Conservation (phyloP, 2,888 invertebrate genomes). For the Plebejus anna region DNA sequence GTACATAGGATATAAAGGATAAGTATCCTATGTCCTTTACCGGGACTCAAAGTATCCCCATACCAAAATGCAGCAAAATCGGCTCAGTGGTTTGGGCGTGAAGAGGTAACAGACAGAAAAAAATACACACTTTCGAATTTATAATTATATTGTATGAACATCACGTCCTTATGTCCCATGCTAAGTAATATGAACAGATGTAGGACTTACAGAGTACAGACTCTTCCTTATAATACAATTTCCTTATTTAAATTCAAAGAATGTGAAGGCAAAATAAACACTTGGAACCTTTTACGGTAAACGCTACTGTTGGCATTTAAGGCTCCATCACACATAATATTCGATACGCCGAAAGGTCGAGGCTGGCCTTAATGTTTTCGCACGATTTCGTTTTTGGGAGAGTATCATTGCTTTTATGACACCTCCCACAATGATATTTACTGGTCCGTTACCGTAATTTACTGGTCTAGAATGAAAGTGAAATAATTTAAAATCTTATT, state of each 20-base stretch:
- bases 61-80: too few species aligned
- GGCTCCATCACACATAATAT: background rate
- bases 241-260: slow-evolving; percentile 5
- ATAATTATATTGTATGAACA: background rate
- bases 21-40: too few species aligned
- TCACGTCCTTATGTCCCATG: background rate
- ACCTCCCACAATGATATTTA: background rate
- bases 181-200: background rate
- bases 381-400: background rate
- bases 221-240: background rate
- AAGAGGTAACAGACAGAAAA: too few species aligned
- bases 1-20: too few species aligned
- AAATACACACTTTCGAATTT: too few species aligned
- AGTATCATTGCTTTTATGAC: background rate
- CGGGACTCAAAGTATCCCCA: too few species aligned
- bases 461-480: too few species aligned
- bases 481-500: too few species aligned
- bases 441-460: background rate
- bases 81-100: too few species aligned
- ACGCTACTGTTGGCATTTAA: slow-evolving; percentile 5
- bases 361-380: background rate
- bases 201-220: background rate
- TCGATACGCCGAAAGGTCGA: slow-evolving; percentile 3
- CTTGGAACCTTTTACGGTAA: background rate
- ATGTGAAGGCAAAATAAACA: slow-evolving; percentile 17